phyloP scores from a whole-genome alignment of 1,140 invertebrate species.

The Pogonomyrmex barbatus region DNA sequence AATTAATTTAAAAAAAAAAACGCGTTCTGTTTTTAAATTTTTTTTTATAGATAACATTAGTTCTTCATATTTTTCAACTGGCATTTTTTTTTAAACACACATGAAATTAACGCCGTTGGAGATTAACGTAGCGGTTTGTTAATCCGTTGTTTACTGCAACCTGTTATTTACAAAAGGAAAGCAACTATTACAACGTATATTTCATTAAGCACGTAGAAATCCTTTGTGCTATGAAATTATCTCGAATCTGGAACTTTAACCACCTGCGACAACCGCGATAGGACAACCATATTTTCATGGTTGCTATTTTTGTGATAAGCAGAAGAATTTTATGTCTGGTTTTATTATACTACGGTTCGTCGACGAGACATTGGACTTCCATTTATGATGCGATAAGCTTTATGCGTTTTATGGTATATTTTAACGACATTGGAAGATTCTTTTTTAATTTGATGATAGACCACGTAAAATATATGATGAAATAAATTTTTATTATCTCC shows the following conservation, averaged over 20 bases:
- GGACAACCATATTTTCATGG: constrained; percentile 21
- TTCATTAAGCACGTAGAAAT: neutral
- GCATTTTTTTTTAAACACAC: neutral
- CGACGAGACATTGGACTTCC: neutral
- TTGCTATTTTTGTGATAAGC: constrained; percentile 30
- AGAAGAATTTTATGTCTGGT: constrained; percentile 28
- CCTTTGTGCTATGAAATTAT: too few species aligned
- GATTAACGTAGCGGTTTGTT: neutral
- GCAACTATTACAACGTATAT: neutral
- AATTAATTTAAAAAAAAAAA: neutral
- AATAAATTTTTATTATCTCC: neutral
- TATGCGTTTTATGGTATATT: neutral
- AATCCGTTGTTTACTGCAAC: neutral
- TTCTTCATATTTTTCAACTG: neutral
- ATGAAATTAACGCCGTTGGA: neutral
- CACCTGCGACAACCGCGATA: neutral
- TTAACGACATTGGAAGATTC: constrained; percentile 8
- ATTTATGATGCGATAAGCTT: constrained; percentile 33
- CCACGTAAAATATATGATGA: neutral
- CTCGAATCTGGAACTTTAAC: neutral
- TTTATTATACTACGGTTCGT: constrained; percentile 1
- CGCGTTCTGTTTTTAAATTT: neutral
- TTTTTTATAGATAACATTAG: neutral
- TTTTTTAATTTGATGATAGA: neutral
- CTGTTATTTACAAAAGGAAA: neutral